Evolutionary conservation across 2,888 invertebrate species (phyloP).

Genomic region (Lasioglossum oenotherae): DNA sequence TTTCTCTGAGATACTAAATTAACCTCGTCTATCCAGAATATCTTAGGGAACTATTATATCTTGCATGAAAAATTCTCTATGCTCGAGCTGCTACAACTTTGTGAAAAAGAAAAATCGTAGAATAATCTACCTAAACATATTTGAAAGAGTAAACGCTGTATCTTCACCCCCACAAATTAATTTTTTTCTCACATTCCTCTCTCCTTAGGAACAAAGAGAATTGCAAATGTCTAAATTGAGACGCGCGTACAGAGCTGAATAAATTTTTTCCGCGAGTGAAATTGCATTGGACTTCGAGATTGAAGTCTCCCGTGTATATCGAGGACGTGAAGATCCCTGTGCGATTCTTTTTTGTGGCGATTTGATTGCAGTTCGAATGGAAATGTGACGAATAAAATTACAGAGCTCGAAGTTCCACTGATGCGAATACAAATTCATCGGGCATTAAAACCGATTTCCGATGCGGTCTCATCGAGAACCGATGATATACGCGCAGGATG

Average conservation of each 20-base stretch:
- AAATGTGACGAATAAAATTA: background rate
- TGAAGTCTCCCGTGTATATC: background rate
- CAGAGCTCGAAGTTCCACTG: background rate
- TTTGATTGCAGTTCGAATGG: background rate
- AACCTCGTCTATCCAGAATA: too few relatives aligned
- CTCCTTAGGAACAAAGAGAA: background rate
- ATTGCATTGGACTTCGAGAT: background rate
- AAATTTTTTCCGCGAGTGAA: background rate
- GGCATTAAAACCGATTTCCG: background rate
- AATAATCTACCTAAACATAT: background rate
- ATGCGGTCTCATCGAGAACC: background rate
- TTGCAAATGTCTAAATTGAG: too few relatives aligned
- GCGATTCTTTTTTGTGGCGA: background rate
- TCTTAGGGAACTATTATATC: background rate
- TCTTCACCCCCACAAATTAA: background rate
- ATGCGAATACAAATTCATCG: background rate
- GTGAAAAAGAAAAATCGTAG: background rate
- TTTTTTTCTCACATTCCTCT: background rate
- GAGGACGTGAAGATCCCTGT: background rate
- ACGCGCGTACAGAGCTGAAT: too few relatives aligned
- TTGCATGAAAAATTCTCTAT: background rate
- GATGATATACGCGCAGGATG: constrained; percentile 8
- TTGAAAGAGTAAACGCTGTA: background rate
- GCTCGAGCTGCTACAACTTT: background rate
- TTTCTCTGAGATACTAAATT: background rate